These are phyloP conservation scores for Hypolimnas misippus DNA, from an alignment of 2,888 invertebrate genomes.

Conservation along the genomic window DNA sequence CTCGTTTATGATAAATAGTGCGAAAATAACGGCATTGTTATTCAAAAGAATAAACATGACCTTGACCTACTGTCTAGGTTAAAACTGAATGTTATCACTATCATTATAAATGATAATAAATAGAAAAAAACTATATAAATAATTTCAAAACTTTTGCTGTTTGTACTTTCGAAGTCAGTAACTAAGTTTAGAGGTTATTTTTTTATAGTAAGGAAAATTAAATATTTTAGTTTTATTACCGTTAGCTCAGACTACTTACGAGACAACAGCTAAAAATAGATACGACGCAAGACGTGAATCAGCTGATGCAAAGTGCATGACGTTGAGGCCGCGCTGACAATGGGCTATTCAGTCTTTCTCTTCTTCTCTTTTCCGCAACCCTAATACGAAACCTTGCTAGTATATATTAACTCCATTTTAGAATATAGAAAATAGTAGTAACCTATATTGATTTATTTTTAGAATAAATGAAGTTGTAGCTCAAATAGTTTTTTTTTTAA, in stretches of 20 bases:
- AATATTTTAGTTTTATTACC: conserved; percentile 10
- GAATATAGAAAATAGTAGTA: background rate
- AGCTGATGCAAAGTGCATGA: conserved; percentile 62
- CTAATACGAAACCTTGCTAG: conserved; percentile 15
- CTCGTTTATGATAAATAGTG: conserved; percentile 7
- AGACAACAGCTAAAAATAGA: conserved; percentile 66
- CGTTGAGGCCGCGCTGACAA: conserved; percentile 30
- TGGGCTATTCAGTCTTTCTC: conserved; percentile 27
- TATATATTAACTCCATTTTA: background rate
- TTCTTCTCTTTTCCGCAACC: conserved; percentile 9
- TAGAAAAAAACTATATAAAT: background rate
- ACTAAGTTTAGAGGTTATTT: background rate
- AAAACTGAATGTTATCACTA: background rate
- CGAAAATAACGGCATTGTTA: conserved; percentile 8
- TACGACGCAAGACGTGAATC: conserved; percentile 62
- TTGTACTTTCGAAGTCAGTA: too few species aligned
- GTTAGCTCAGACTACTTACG: conserved; percentile 51
- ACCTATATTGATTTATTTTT: background rate
- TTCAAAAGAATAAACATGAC: background rate
- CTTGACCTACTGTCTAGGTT: conserved; percentile 11
- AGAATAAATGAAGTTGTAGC: too few species aligned
- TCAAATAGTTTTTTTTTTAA: too few species aligned
- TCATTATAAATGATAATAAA: background rate
- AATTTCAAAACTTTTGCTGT: too few species aligned
- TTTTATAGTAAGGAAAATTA: background rate